Percentiles rank a stretch among this genome's conserved stretches.
These are phyloP conservation scores for Agrilus cyanescens DNA, from an alignment of 2,888 invertebrate genomes.

Conservation along the genomic window DNA sequence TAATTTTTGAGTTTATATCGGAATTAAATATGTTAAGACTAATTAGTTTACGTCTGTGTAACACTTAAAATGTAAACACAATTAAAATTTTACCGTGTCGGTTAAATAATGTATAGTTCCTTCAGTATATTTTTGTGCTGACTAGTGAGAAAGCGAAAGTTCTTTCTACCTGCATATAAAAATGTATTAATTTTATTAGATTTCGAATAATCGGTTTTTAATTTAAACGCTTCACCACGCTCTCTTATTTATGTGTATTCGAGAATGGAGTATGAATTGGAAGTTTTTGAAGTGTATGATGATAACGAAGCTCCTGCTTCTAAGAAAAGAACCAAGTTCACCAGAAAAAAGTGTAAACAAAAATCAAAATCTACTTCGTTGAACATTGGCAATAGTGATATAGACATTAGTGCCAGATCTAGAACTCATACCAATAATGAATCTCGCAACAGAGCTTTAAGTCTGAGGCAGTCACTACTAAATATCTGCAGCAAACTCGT, in stretches of 20 bases:
- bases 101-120: too few species aligned
- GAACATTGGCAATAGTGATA: constrained; percentile 21
- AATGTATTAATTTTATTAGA: too few species aligned
- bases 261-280: constrained; percentile 39
- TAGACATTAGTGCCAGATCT: constrained; percentile 29
- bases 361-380: constrained; percentile 19
- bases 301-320: constrained; percentile 28
- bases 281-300: constrained; percentile 38
- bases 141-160: too few species aligned
- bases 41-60: too few species aligned
- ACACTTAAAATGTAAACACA: too few species aligned
- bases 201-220: too few species aligned
- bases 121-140: too few species aligned
- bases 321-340: constrained; percentile 32
- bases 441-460: constrained; percentile 33
- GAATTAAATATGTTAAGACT: too few species aligned
- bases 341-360: constrained; percentile 35
- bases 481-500: constrained; percentile 32
- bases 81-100: too few species aligned
- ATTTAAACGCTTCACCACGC: too few species aligned
- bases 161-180: too few species aligned
- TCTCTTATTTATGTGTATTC: background rate
- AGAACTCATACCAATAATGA: constrained; percentile 30
- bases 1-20: too few species aligned
- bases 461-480: constrained; percentile 52